These are phyloP conservation scores for Phaethornis superciliosus DNA, from an alignment of 2,113 vertebrate genomes.

Conservation along the genomic window DNA sequence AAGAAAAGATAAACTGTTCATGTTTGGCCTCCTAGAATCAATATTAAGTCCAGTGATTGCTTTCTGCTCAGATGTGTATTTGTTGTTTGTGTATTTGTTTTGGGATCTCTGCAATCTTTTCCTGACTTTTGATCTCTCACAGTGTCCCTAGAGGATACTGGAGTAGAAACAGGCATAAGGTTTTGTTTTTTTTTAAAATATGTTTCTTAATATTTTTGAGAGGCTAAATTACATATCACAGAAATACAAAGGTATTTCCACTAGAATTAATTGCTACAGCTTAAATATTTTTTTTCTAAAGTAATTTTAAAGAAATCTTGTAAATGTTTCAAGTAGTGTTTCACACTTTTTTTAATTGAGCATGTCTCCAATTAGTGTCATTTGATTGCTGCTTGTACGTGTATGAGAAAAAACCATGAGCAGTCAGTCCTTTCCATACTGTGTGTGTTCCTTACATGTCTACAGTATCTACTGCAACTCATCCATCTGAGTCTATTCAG, in stretches of 20 bases:
- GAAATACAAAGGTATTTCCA: not conserved
- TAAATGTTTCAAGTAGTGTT: not conserved
- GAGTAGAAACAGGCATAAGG: not conserved
- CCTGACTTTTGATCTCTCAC: not conserved
- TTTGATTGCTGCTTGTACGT: not conserved
- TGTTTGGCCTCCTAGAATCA: not conserved
- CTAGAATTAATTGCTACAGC: not conserved
- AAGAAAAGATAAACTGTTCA: not conserved
- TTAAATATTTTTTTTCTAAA: not conserved
- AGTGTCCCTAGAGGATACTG: not conserved
- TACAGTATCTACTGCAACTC: not conserved
- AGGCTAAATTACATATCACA: not conserved
- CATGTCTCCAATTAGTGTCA: not conserved
- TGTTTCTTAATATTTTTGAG: not conserved
- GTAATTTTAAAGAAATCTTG: not conserved
- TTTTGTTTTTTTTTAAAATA: not conserved
- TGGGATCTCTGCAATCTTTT: not conserved
- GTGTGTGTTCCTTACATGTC: not conserved
- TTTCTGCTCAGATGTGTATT: not conserved
- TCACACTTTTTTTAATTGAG: not conserved
- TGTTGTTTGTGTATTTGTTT: too few relatives aligned
- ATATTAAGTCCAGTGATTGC: not conserved
- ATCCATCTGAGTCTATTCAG: not conserved
- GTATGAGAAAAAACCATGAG: not conserved
- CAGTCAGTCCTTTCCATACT: not conserved